Evolutionary conservation across 2,113 vertebrate species (phyloP), one percentile per base, ranked within the genome.

Genomic region (Uria aalge): DNA sequence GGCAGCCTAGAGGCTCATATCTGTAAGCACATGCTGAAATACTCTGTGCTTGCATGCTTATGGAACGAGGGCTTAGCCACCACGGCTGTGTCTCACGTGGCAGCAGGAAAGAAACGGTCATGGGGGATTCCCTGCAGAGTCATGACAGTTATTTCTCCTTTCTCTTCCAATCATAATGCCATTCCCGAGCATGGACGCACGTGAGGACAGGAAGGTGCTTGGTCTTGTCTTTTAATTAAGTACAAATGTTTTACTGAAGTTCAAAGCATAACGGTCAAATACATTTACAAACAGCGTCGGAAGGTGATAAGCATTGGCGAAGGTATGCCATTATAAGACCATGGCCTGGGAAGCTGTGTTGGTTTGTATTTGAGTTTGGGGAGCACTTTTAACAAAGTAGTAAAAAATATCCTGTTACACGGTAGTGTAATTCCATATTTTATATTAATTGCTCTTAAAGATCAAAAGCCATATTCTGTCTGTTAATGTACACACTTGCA

Each of bases 381-480:
- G 29, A 94, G 19, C 79, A 76, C 29, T 97, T 94, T 69, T 76
- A 75, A 85, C 22, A 78, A 78, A 89, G 38, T 69, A 87, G 32
- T 92, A 34, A 79, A 97, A 96, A 68, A 73, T 72, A 85, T 79
- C 57, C 38, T 85, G 29, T 95, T 94, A 79, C 80, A 80, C 40
- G 48, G 80, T 73, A 87, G 53, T 85, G 45, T 20, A 87, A 88
- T 97, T 66, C 57, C 50, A 66, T 82, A 73, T 92, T 95, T 96
- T 91, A 90, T 62, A 94, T 91, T 92, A 88, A 92, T 95, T 94
- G 16, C 50, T 90, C 26, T 57, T 85, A 87, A 88, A 92, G 57
- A 95, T 94, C 73, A 97, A 92, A 96, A 91, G 53, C 29, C 32
- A 26, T 89, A 66, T 62, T 91, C 73, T 94, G 41, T 89, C 80